Evolutionary conservation across 2,113 vertebrate species (phyloP), one percentile per base, ranked within the genome.

Genomic region (Rhinoderma darwinii): DNA sequence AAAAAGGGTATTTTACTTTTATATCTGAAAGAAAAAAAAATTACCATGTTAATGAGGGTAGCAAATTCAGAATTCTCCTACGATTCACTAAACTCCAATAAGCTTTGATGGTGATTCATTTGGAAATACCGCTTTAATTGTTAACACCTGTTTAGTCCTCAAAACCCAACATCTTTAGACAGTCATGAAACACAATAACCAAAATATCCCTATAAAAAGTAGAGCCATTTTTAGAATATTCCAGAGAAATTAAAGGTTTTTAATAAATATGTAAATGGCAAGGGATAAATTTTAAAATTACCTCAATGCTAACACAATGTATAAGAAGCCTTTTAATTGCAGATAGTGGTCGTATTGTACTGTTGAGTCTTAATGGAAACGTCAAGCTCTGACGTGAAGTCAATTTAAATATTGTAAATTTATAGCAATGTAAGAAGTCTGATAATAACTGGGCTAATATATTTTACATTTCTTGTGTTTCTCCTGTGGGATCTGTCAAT

Each of bases 81-180:
- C 59, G 83, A 84, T 43, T 61, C 54, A 84, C 56, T 54, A 84
- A 84, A 54, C 70, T 76, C 50, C 37, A 84, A 75, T 84, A 84
- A 76, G 63, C 50, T 47, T 56, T 84, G 14, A 76, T 25, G 83
- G 73, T 61, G 72, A 75, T 61, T 84, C 70, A 84, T 61, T 84
- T 75, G 72, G 72, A 84, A 84, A 84, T 61, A 41, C 47, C 32
- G 51, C n/a, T 56, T 56, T 84, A 84, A 84, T 84, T 12, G 50
- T 76, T 61, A 76, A 75, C 83, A 84, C 83, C 83, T 84, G 83
- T 76, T 84, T 37, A 75, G 51, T 25, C 47, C 72, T 59, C 70
- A 51, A 14, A 39, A 73, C 41, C 54, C 43, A 70, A 22, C 61
- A 41, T 83, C 82, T 72, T 83, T 51, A 83, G 43, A 70, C 37